Percentiles rank a stretch among this genome's conserved stretches.
Conservation (phyloP, 2,888 invertebrate genomes). For the Tineola bisselliella region DNA sequence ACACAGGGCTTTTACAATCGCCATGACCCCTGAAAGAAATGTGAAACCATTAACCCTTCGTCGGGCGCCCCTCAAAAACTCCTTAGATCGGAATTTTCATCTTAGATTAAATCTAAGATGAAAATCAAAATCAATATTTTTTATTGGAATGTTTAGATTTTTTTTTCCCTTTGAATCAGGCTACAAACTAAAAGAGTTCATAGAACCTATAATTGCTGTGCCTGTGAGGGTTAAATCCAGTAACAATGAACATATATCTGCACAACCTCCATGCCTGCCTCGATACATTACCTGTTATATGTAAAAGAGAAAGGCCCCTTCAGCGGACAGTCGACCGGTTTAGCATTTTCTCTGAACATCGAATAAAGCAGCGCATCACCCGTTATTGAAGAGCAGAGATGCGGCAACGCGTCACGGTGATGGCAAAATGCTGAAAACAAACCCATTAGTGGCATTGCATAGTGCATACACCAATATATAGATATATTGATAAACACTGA, state of each 20-base stretch:
- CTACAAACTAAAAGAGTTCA: no score
- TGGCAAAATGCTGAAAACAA: constrained; percentile 75
- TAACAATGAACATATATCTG: no score
- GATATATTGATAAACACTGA: no score
- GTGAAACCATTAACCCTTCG: not conserved
- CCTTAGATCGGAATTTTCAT: no score
- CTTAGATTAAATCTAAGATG: no score
- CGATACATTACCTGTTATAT: constrained; percentile 72
- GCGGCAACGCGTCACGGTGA: constrained; percentile 77
- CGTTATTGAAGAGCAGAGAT: constrained; percentile 86
- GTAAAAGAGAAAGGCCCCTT: constrained; percentile 91
- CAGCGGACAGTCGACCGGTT: constrained; percentile 87
- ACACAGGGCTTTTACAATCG: constrained; percentile 88
- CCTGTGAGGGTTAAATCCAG: no score
- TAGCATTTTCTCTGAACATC: constrained; percentile 88
- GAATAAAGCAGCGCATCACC: constrained; percentile 90
- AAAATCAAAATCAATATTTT: no score
- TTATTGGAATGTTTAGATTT: no score
- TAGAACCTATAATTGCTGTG: no score
- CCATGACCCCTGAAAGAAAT: constrained; percentile 76
- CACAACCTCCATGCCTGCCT: not conserved
- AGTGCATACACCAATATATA: no score
- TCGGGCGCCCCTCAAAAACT: not conserved
- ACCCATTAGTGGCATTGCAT: no score
- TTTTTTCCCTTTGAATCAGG: no score